phyloP scores from a whole-genome alignment of 2,888 invertebrate genomes.

The Clunio marinus region DNA sequence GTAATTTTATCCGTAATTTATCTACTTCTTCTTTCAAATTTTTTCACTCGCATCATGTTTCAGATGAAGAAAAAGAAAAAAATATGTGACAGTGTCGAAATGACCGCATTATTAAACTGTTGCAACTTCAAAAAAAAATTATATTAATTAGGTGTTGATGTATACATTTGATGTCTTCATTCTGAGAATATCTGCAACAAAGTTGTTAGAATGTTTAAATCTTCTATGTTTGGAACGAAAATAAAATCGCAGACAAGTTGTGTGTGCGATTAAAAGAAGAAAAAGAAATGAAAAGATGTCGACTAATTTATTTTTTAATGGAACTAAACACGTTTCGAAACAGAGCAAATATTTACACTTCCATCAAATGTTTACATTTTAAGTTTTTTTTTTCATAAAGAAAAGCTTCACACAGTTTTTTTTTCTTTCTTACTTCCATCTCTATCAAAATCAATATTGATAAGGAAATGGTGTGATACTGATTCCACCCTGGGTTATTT shows the following conservation, averaged over 20 bases:
- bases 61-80: neutral
- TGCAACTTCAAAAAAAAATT: neutral
- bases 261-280: no score
- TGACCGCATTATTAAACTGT: no score
- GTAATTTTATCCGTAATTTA: no score
- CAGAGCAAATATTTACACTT: slow-evolving; percentile 12
- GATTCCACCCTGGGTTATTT: neutral
- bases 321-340: slow-evolving; percentile 13
- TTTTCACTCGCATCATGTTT: no score
- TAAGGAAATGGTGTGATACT: slow-evolving; percentile 12
- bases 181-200: neutral
- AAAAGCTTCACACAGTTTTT: no score
- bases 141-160: slow-evolving; percentile 15
- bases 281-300: neutral
- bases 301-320: slow-evolving; percentile 24
- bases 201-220: neutral
- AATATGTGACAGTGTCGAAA: slow-evolving; percentile 3
- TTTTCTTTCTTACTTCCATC: neutral
- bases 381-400: no score
- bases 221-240: neutral
- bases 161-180: neutral
- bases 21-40: no score
- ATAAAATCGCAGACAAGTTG: slow-evolving; percentile 5
- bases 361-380: slow-evolving; percentile 18
- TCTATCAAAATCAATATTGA: slow-evolving; percentile 11